Conservation (phyloP, 2,888 invertebrate species). For the Phoenoteleia sp. region DNA sequence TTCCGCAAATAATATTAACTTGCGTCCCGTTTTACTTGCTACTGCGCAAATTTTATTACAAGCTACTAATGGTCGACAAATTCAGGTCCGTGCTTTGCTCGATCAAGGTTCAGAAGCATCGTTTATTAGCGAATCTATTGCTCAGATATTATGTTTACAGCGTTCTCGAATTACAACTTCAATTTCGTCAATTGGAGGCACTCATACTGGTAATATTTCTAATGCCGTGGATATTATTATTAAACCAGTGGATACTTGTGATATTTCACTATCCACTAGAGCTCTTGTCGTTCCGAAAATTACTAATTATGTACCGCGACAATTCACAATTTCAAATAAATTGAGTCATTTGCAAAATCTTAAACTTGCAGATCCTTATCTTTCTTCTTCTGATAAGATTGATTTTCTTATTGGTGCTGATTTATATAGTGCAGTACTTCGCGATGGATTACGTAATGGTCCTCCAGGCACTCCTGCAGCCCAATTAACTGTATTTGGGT, state of each 20-base stretch:
- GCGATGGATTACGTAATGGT: neutral
- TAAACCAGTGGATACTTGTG: neutral
- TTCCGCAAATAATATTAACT: neutral
- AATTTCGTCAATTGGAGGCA: slow-evolving; percentile 57
- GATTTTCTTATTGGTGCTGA: slow-evolving; percentile 30
- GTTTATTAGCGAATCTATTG: slow-evolving; percentile 61
- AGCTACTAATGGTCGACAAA: slow-evolving; percentile 27
- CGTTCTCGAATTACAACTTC: slow-evolving; percentile 36
- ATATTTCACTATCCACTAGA: neutral
- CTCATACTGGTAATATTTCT: neutral
- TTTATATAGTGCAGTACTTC: slow-evolving; percentile 17
- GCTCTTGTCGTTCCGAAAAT: slow-evolving; percentile 36
- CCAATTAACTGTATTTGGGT: slow-evolving; percentile 14
- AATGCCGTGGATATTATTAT: slow-evolving; percentile 6
- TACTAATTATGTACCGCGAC: slow-evolving; percentile 29
- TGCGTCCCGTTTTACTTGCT: slow-evolving; percentile 40
- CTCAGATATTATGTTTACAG: slow-evolving; percentile 41
- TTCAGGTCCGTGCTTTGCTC: slow-evolving; percentile 54
- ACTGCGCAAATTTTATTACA: slow-evolving; percentile 54
- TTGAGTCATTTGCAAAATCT: slow-evolving; percentile 11
- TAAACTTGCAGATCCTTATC: slow-evolving; percentile 18
- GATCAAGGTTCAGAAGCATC: slow-evolving; percentile 70
- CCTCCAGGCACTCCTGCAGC: neutral
- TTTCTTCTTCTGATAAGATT: neutral
- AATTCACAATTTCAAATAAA: neutral